Conservation (phyloP, 2,888 invertebrate genomes). For the Capitulum mitella region DNA sequence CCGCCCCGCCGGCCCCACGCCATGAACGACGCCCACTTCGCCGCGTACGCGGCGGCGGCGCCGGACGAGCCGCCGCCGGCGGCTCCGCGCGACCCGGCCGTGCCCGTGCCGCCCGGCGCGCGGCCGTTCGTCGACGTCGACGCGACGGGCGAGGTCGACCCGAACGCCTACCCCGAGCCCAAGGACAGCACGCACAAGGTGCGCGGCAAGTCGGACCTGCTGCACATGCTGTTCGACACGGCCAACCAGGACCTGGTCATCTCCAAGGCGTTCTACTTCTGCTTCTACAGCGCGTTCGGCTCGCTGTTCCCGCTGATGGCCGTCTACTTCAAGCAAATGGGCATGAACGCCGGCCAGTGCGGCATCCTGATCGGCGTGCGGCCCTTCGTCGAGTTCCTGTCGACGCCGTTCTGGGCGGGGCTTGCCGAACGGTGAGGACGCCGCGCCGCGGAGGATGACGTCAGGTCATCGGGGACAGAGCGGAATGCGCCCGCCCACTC, state of each 20-base stretch:
- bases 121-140: conserved; percentile 74
- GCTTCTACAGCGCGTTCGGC: conserved; percentile 98
- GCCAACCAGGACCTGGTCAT: conserved; percentile 86
- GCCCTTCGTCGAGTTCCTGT: conserved; percentile 93
- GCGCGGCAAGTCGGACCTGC: conserved; percentile 72
- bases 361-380: conserved; percentile 90
- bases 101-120: conserved; percentile 24
- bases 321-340: conserved; percentile 96
- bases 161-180: conserved; percentile 61
- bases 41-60: background rate
- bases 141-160: conserved; percentile 78
- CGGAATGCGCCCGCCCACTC: no score
- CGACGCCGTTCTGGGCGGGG: conserved; percentile 96
- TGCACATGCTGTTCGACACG: conserved; percentile 72
- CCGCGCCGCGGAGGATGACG: no score
- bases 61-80: background rate
- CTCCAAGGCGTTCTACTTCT: conserved; percentile 97
- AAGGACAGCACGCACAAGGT: conserved; percentile 86
- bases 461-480: no score
- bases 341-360: conserved; percentile 95
- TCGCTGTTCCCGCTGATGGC: conserved; percentile 96
- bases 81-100: background rate
- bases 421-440: conserved; percentile 76
- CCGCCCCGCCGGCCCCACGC: no score
- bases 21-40: background rate